phyloP scores from a whole-genome alignment of 2,113 vertebrate genomes.

The Peromyscus californicus region DNA sequence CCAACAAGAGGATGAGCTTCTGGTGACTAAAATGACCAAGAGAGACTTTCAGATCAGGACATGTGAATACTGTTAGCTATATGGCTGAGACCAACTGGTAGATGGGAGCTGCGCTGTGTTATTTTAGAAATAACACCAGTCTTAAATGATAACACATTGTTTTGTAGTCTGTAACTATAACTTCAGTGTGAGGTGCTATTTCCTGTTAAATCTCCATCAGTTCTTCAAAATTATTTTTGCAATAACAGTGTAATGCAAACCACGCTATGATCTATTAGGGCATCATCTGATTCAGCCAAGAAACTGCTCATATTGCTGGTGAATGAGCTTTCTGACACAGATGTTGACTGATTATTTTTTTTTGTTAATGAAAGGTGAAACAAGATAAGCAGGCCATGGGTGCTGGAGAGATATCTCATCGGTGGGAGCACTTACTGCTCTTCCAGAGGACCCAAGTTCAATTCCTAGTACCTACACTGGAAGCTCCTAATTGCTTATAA shows the following conservation, averaged over 20 bases:
- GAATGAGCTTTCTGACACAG: not conserved
- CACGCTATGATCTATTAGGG: not conserved
- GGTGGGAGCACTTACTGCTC: not conserved
- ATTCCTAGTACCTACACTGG: not conserved
- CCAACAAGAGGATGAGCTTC: not conserved
- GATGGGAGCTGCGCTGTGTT: not conserved
- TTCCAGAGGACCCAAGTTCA: not conserved
- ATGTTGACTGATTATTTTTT: not conserved
- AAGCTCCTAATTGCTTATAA: not conserved
- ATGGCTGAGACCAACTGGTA: not conserved
- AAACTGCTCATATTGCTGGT: not conserved
- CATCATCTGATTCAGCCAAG: not conserved
- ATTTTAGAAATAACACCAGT: not conserved
- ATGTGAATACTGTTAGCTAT: not conserved
- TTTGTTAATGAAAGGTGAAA: not conserved
- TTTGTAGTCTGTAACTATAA: not conserved
- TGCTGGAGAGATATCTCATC: not conserved
- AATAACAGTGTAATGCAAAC: not conserved
- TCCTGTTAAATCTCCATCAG: not conserved
- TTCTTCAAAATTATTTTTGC: not conserved
- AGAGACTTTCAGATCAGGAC: not conserved
- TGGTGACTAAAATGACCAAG: not conserved
- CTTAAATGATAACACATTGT: not conserved
- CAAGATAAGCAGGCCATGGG: not conserved
- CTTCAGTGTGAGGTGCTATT: not conserved